Conservation (phyloP, 2,888 invertebrate genomes). For the Polydrusus pterygomalis region DNA sequence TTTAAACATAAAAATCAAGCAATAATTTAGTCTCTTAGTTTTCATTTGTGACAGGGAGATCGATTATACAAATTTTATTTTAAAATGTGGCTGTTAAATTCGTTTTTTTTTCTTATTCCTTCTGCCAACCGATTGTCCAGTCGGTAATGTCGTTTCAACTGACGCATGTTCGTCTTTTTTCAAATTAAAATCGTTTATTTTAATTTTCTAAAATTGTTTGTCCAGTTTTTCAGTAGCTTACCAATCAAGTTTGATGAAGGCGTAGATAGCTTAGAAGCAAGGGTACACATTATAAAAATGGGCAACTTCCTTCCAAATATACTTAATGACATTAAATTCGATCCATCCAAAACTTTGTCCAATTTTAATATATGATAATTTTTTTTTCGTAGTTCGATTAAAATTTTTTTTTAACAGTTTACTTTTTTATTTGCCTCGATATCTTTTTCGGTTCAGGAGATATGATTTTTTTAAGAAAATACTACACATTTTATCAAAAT, state of each 20-base stretch:
- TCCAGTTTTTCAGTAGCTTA: background rate
- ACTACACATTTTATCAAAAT: too few relatives aligned
- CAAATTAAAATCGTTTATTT: background rate
- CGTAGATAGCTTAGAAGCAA: too few relatives aligned
- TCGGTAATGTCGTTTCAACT: background rate
- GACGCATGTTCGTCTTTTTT: background rate
- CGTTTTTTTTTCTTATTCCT: background rate
- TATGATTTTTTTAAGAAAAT: too few relatives aligned
- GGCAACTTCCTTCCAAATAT: too few relatives aligned
- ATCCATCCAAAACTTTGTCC: too few relatives aligned
- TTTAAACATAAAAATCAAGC: background rate
- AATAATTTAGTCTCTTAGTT: background rate
- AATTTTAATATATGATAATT: too few relatives aligned
- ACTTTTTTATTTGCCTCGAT: too few relatives aligned
- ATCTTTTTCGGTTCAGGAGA: too few relatives aligned
- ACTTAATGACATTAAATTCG: too few relatives aligned
- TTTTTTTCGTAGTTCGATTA: too few relatives aligned
- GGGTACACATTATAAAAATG: too few relatives aligned
- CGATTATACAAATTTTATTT: background rate
- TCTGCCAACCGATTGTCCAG: background rate
- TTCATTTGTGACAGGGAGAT: background rate
- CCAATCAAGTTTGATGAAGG: background rate
- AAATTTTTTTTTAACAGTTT: too few relatives aligned
- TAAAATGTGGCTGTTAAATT: background rate
- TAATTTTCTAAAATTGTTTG: background rate